These are phyloP conservation scores for Macrophya annulata DNA, from an alignment of 2,888 invertebrate species.

Conservation along the genomic window DNA sequence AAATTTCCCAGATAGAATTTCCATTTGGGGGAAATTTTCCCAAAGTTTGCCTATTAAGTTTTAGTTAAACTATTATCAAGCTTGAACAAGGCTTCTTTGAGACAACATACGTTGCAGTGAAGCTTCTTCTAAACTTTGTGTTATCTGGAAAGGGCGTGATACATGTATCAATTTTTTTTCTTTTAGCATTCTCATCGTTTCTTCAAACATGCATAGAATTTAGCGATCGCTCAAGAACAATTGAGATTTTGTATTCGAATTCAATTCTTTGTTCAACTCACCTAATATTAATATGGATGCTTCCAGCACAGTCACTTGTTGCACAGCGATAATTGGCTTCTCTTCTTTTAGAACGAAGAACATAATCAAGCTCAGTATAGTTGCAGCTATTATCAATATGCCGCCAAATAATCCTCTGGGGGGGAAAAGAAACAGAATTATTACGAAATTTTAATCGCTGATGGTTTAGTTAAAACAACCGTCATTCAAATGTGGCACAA, in stretches of 20 bases:
- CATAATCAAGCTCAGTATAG: conserved; percentile 93
- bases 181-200: too few species aligned
- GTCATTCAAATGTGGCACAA: neutral
- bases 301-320: conserved; percentile 75
- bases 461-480: conserved; percentile 66
- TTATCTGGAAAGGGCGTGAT: neutral
- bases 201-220: neutral
- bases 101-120: neutral
- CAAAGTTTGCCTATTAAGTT: neutral
- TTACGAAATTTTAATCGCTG: conserved; percentile 73
- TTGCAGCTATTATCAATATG: conserved; percentile 89
- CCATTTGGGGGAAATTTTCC: neutral
- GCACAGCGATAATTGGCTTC: conserved; percentile 73
- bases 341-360: conserved; percentile 91
- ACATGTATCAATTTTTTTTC: too few species aligned
- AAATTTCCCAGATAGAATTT: neutral
- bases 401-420: conserved; percentile 87
- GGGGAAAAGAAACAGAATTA: conserved; percentile 75
- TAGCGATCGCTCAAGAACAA: neutral
- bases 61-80: neutral
- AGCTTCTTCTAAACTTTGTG: neutral
- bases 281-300: conserved; percentile 72
- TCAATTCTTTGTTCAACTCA: conserved; percentile 53
- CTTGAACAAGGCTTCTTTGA: neutral
- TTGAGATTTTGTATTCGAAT: neutral